A percentile compares a stretch with the other conserved stretches of the same genome.
phyloP scores from a whole-genome alignment of 1,140 invertebrate genomes.

The Globodera rostochiensis region DNA sequence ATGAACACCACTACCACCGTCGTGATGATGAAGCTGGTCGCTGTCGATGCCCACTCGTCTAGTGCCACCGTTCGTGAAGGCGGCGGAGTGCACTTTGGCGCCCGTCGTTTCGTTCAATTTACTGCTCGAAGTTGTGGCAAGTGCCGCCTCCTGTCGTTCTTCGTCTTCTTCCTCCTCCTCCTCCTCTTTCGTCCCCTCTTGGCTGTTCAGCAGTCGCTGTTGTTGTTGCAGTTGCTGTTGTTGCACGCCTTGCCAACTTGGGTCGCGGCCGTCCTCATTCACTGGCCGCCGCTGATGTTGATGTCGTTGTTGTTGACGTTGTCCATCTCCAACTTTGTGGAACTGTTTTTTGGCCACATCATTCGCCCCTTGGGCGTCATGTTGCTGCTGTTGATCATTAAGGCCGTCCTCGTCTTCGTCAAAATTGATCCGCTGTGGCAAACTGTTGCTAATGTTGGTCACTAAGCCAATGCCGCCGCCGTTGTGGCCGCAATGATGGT shows the following conservation, averaged over 20 bases:
- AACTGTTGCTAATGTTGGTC: not conserved
- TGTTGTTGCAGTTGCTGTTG: not conserved
- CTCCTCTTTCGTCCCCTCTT: not conserved
- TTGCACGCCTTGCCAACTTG: not conserved
- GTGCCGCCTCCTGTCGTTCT: not conserved
- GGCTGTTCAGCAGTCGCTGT: not conserved
- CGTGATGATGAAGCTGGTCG: not conserved
- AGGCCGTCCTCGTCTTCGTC: not conserved
- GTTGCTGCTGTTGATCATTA: not conserved
- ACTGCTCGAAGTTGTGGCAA: not conserved
- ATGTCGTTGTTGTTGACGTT: not conserved
- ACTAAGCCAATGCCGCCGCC: not conserved
- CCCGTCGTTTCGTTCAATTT: not conserved
- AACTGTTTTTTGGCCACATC: not conserved
- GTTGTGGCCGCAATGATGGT: constrained; percentile 3
- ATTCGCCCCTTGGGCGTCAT: not conserved
- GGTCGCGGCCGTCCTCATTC: not conserved
- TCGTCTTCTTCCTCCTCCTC: not conserved
- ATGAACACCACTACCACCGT: not conserved
- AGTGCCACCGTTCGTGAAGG: not conserved
- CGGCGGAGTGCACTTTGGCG: not conserved
- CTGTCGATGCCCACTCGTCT: not conserved
- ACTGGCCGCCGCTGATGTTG: not conserved
- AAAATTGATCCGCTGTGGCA: not conserved
- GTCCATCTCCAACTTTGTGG: not conserved